Percentiles rank a stretch among this genome's conserved stretches.
Conservation (phyloP, 2,888 invertebrate genomes). For the Chymomyza procnemis region DNA sequence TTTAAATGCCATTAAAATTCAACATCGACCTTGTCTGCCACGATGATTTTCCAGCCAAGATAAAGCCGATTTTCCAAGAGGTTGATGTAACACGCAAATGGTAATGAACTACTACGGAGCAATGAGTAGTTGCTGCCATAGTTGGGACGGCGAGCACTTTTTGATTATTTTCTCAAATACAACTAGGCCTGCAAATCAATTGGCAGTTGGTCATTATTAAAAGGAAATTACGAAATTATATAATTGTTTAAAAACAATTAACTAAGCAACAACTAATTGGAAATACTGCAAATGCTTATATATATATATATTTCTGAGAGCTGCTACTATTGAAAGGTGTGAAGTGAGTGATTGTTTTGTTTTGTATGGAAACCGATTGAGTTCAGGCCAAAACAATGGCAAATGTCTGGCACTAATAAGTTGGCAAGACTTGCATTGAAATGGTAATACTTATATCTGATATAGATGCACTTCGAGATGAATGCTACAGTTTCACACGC, state of each 20-base stretch:
- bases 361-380: slow-evolving; percentile 1
- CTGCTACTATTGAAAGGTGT: not conserved
- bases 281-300: not conserved
- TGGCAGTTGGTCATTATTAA: slow-evolving; percentile 29
- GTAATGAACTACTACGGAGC: slow-evolving; percentile 41
- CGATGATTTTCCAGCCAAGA: slow-evolving; percentile 41
- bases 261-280: slow-evolving; percentile 28
- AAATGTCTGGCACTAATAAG: slow-evolving; percentile 50
- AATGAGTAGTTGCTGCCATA: not conserved
- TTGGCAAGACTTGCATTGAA: slow-evolving; percentile 13
- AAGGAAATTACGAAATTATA: slow-evolving; percentile 36
- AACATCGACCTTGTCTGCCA: slow-evolving; percentile 59
- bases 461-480: slow-evolving; percentile 9
- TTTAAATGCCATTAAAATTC: slow-evolving; percentile 44
- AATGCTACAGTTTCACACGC: slow-evolving; percentile 49
- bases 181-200: slow-evolving; percentile 46
- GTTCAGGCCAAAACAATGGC: slow-evolving; percentile 56
- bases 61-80: slow-evolving; percentile 41
- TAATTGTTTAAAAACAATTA: slow-evolving; percentile 66
- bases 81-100: slow-evolving; percentile 51
- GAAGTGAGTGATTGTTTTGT: not conserved
- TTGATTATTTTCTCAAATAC: slow-evolving; percentile 6
- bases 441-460: not conserved
- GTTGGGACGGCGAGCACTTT: no score
- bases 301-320: not conserved